Evolutionary conservation across 2,113 vertebrate species (phyloP).

Genomic region (Pagrus major): DNA sequence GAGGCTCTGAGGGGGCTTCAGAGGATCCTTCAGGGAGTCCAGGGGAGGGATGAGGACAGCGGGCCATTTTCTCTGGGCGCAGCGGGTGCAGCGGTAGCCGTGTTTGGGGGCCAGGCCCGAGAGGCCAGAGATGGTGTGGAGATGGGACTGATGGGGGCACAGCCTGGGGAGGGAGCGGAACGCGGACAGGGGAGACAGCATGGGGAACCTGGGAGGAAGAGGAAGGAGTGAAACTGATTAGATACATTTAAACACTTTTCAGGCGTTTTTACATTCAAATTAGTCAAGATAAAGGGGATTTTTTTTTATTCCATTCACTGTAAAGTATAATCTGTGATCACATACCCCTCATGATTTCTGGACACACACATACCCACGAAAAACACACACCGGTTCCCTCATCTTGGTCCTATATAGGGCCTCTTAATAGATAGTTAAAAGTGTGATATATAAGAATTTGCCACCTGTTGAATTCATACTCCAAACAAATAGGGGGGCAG

Average conservation of each 20-base stretch:
- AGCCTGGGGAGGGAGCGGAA: conserved; percentile 83
- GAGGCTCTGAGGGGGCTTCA: conserved; percentile 68
- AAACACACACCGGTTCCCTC: too few species aligned
- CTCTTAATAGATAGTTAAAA: too few species aligned
- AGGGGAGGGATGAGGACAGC: conserved; percentile 82
- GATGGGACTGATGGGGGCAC: conserved; percentile 92
- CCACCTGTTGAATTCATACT: too few species aligned
- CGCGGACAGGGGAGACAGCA: conserved; percentile 80
- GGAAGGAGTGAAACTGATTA: neutral
- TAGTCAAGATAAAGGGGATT: neutral
- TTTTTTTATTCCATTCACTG: too few species aligned
- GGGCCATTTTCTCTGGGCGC: conserved; percentile 94
- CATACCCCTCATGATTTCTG: neutral
- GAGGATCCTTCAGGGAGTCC: conserved; percentile 72
- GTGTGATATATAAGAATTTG: too few species aligned
- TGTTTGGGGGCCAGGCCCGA: conserved; percentile 87
- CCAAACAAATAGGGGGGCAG: too few species aligned
- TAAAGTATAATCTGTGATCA: too few species aligned
- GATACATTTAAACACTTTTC: too few species aligned
- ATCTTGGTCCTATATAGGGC: too few species aligned
- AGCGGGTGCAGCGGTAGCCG: conserved; percentile 89
- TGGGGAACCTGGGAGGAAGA: conserved; percentile 70
- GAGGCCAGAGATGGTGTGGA: conserved; percentile 92
- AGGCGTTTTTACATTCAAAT: neutral
- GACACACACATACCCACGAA: neutral